Evolutionary conservation across 2,113 vertebrate genomes (phyloP).

Genomic region (Muntiacus reevesi): DNA sequence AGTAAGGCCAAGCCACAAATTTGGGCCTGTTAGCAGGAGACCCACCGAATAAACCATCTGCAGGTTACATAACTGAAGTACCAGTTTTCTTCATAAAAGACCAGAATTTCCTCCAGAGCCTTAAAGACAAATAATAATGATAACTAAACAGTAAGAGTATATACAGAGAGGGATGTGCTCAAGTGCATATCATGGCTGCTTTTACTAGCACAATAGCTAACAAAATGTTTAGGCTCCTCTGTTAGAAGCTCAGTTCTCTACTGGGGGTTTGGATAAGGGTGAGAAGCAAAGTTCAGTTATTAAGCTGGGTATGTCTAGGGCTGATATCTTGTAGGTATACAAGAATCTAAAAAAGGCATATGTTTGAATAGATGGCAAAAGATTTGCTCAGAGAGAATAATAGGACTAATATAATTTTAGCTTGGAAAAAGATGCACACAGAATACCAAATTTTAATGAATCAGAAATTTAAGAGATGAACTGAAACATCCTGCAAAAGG

Average conservation of each 20-base stretch:
- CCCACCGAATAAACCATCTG: neutral
- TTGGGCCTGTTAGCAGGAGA: neutral
- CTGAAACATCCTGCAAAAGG: neutral
- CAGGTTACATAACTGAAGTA: neutral
- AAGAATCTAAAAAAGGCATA: neutral
- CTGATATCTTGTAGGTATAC: neutral
- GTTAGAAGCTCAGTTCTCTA: neutral
- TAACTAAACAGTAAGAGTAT: neutral
- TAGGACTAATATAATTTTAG: neutral
- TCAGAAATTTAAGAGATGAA: neutral
- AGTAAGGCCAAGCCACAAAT: neutral
- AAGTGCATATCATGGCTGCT: neutral
- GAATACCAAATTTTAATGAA: neutral
- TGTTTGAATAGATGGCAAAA: neutral
- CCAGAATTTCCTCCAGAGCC: neutral
- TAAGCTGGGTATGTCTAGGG: neutral
- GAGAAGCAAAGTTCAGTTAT: neutral
- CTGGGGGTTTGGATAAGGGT: neutral
- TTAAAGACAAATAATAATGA: neutral
- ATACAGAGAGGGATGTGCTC: neutral
- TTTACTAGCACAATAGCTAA: neutral
- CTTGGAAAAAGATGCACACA: neutral
- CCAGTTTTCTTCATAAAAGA: neutral
- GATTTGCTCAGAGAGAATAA: neutral
- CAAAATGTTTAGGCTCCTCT: neutral